Evolutionary conservation across 1,140 invertebrate species (phyloP), one percentile per base, ranked within the genome.

Genomic region (Halesus radiatus): DNA sequence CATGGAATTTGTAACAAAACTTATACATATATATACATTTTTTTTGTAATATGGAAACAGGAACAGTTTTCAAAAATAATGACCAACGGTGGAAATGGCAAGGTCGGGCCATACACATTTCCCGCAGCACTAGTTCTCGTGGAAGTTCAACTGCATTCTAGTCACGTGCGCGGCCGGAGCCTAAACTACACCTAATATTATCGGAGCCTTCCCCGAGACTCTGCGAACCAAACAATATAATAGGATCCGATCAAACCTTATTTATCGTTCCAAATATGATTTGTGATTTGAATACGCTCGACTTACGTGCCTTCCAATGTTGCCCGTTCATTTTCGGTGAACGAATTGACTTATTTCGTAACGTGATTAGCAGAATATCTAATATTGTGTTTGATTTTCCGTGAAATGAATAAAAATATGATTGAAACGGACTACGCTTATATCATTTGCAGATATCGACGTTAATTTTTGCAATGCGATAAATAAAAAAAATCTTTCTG

Each of bases 231-330:
- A 78, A 81, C 64, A 81, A 54, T 80, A 80, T 80, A 80, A 80
- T 81, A 70, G 62, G 76, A 78, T 78, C 66, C 76, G 80, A 50
- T 80, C 79, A 77, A 80, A 78, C 75, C 75, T 81, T 81, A 81
- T 81, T 81, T 81, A 81, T 78, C 70, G 76, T 78, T 60, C 70
- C 75, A 81, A 81, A 81, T 81, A 81, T 73, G 80, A 78, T 81
- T 81, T 81, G 80, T 81, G 80, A 78, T 81, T 81, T 81, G 80
- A 81, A 81, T 81, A 81, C 80, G 52, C 73, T 50, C 64, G 15
- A 29, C 58, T 52, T 74, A 78, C 76, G 80, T 81, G 80, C 72
- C 60, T 76, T 58, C 60, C 80, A 72, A 75, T 53, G 75, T 20
- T 20, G 72, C 45, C 77, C 74, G 79, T 79, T 60, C 78, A 79